phyloP scores from a whole-genome alignment of 2,888 invertebrate species.

The Orthonychiurus folsomi region DNA sequence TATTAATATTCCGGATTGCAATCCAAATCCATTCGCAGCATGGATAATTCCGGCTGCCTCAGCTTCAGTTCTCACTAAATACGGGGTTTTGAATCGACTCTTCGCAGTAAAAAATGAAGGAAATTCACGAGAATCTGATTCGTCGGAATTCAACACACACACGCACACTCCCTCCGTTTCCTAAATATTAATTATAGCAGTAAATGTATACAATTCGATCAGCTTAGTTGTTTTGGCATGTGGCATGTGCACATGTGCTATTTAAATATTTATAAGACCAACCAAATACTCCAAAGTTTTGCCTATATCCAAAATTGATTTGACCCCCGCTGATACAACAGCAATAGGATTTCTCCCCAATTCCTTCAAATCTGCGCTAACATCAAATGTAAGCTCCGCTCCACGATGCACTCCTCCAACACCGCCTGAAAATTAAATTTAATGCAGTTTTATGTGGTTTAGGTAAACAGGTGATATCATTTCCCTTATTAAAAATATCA shows the following conservation, averaged over 20 bases:
- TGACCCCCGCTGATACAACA: slow-evolving; percentile 91
- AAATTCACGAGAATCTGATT: slow-evolving; percentile 49
- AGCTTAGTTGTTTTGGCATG: too few relatives aligned
- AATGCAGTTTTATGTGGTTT: not conserved
- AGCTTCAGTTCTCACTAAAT: slow-evolving; percentile 53
- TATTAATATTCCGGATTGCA: slow-evolving; percentile 68
- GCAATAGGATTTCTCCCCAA: slow-evolving; percentile 75
- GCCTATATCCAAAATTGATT: slow-evolving; percentile 92
- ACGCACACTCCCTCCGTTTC: slow-evolving; percentile 40
- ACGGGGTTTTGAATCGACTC: slow-evolving; percentile 65
- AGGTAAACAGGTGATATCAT: too few relatives aligned
- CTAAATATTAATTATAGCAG: slow-evolving; percentile 17
- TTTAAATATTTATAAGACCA: slow-evolving; percentile 43
- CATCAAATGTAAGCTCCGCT: slow-evolving; percentile 75
- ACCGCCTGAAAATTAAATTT: slow-evolving; percentile 48
- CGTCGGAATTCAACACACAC: slow-evolving; percentile 27
- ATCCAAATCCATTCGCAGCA: slow-evolving; percentile 49
- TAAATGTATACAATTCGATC: not conserved
- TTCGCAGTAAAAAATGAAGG: slow-evolving; percentile 85
- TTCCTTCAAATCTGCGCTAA: slow-evolving; percentile 90
- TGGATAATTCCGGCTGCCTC: slow-evolving; percentile 67
- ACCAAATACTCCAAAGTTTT: slow-evolving; percentile 89
- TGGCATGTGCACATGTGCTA: slow-evolving; percentile 3
- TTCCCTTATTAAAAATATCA: too few relatives aligned
- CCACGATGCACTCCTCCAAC: slow-evolving; percentile 91